Base-by-base conservation (phyloP, 2,888 invertebrate species). In the Idaea straminata region DNA sequence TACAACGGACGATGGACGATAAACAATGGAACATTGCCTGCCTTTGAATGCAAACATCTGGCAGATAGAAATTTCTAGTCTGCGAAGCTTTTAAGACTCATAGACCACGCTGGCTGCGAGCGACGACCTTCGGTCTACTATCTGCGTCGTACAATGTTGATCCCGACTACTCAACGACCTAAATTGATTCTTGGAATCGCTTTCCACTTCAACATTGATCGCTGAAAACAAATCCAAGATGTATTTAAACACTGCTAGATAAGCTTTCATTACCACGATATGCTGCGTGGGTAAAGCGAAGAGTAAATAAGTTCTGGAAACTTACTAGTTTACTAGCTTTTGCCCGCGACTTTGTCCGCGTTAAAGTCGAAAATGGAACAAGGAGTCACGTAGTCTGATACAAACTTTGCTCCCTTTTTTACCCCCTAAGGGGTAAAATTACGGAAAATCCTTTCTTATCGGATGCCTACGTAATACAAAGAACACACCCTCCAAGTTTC, bases 111-210 rank as follows among this genome's bases (percentile, higher is more conserved):
- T 78, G 80, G 74, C 69, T 65, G 74, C 78, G 81, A 80, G 66
- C 80, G 77, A 78, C 72, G 81, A 82, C 80, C 85, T 84, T 85
- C 83, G 79, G 72, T 75, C 79, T 74, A 82, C 73, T 77, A 78
- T 67, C 66, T 76, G 75, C 77, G 74, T 70, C 65, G 62, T 69
- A 75, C 70, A 69, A 73, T 67, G 67, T 72, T 75, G 67, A 64
- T 69, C 68, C 68, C 70, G 67, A 64, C 70, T 68, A 64, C 62
- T 62, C 69, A 73, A 71, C 81, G 81, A 80, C 81, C 80, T 72
- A 77, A 83, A 81, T 82, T 72, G 77, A 77, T 81, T 83, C 75
- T 73, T 70, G 72, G 74, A 82, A 80, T 72, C 65, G 65, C 73
- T 70, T 70, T 74, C 69, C 73, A 73, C 73, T 72, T 64, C 61